phyloP scores from a whole-genome alignment of 2,113 vertebrate genomes.

The Anser brachyrhynchus region DNA sequence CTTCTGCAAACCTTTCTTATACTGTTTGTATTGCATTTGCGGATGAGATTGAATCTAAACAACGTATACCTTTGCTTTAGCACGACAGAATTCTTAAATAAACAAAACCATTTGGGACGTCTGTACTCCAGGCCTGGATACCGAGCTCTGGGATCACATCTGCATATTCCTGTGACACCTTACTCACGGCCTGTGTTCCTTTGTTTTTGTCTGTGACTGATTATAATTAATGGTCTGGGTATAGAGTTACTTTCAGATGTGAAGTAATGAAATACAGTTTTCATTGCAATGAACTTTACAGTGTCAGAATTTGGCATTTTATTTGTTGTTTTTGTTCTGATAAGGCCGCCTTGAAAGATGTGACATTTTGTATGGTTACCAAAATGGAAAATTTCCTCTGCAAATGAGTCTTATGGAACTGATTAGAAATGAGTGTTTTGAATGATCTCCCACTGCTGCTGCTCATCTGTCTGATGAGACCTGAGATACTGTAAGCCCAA shows the following conservation, averaged over 20 bases:
- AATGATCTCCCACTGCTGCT: background rate
- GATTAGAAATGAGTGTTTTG: background rate
- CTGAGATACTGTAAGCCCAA: background rate
- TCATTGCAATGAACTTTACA: background rate
- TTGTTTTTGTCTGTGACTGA: background rate
- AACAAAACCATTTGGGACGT: background rate
- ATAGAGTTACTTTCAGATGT: background rate
- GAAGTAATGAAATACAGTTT: background rate
- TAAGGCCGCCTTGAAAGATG: background rate
- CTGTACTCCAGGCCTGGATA: background rate
- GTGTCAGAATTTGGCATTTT: background rate
- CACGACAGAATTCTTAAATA: background rate
- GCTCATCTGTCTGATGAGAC: background rate
- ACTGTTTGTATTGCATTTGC: fast-evolving
- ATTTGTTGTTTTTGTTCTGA: background rate
- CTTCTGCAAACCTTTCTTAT: fast-evolving
- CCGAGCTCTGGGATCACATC: background rate
- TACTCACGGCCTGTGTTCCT: fast-evolving
- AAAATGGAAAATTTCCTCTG: background rate
- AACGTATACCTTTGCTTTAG: background rate
- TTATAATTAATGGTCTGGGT: background rate
- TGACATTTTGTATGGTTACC: background rate
- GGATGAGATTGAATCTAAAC: background rate
- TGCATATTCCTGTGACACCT: fast-evolving
- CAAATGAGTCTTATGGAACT: background rate